A percentile compares a stretch with the other conserved stretches of the same genome.
These are phyloP conservation scores for Oasisia sp. DNA, from an alignment of 2,888 invertebrate species.

Conservation along the genomic window DNA sequence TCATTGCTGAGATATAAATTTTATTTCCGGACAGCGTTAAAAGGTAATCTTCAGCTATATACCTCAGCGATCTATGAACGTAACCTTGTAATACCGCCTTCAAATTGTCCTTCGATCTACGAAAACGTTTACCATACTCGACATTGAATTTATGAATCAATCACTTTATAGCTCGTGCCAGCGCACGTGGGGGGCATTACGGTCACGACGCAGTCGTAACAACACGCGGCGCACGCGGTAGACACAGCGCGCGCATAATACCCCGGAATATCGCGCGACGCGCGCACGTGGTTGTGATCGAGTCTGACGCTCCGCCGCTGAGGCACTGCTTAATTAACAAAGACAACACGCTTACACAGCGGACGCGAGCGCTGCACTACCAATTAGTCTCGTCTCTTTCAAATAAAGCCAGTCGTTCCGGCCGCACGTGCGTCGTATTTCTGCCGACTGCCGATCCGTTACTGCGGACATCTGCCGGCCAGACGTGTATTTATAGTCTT, in stretches of 20 bases:
- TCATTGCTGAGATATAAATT: too few species aligned
- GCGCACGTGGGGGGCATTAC: too few species aligned
- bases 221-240: not conserved
- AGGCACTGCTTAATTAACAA: not conserved
- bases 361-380: not conserved
- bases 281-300: slow-evolving; percentile 5
- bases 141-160: too few species aligned
- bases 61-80: too few species aligned
- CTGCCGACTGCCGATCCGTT: not conserved
- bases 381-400: not conserved
- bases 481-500: slow-evolving; percentile 13
- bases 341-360: not conserved
- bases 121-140: too few species aligned
- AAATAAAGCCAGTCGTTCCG: not conserved
- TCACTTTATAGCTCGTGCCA: too few species aligned
- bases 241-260: not conserved
- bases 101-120: too few species aligned
- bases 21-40: too few species aligned
- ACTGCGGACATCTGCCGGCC: not conserved
- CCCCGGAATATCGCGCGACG: not conserved
- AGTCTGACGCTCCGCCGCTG: not conserved
- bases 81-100: too few species aligned
- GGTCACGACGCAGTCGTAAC: not conserved
- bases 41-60: too few species aligned
- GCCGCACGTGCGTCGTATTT: not conserved